Percentiles rank a stretch among this genome's conserved stretches.
Evolutionary conservation across 2,113 vertebrate genomes (phyloP).

Genomic region (Anguilla rostrata): DNA sequence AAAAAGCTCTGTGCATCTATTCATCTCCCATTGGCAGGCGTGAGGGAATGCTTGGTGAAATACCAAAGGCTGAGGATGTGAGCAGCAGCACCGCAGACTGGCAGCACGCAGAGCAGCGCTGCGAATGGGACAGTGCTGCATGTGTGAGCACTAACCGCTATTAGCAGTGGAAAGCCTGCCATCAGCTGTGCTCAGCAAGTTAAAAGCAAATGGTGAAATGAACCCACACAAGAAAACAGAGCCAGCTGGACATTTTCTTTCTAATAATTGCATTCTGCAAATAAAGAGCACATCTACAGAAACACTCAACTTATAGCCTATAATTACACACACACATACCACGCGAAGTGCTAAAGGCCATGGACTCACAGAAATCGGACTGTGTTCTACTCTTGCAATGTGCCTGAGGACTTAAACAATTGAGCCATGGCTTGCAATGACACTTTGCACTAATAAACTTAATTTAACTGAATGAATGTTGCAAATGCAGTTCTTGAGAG

Average conservation of each 20-base stretch:
- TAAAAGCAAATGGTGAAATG: background rate
- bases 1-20: too few relatives aligned
- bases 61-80: background rate
- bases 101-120: too few relatives aligned
- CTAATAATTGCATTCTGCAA: background rate
- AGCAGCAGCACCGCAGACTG: too few relatives aligned
- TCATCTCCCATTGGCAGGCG: background rate
- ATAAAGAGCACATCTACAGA: background rate
- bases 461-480: too few relatives aligned
- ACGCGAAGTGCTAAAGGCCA: background rate
- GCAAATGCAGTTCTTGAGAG: too few relatives aligned
- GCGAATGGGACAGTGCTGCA: background rate
- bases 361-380: too few relatives aligned
- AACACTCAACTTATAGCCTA: background rate
- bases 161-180: background rate
- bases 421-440: too few relatives aligned
- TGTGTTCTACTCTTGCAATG: too few relatives aligned
- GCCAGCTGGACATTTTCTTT: background rate
- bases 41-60: background rate
- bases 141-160: background rate
- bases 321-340: background rate
- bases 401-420: too few relatives aligned
- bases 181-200: background rate
- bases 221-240: background rate
- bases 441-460: too few relatives aligned